Conservation (phyloP, 2,113 vertebrate species). For the Platichthys stellatus region DNA sequence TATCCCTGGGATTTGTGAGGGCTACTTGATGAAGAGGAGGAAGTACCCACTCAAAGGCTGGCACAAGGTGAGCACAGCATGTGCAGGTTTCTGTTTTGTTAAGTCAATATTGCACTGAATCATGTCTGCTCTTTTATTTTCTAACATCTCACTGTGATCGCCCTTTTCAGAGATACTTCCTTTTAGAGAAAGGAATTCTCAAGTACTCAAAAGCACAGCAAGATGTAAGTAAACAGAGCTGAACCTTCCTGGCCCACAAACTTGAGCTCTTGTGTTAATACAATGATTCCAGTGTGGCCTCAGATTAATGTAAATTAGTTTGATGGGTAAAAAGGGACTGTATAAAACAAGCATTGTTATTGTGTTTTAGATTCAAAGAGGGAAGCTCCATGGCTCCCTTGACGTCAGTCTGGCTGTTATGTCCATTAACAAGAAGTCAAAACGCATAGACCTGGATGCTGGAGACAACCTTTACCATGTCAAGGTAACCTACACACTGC, state of each 20-base stretch:
- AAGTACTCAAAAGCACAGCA: conserved; percentile 89
- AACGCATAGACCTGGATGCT: conserved; percentile 91
- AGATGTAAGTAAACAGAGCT: conserved; percentile 85
- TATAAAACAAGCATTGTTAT: background rate
- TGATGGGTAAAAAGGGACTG: background rate
- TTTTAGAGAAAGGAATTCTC: conserved; percentile 90
- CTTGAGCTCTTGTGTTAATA: background rate
- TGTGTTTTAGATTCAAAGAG: conserved; percentile 83
- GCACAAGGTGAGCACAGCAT: conserved; percentile 89
- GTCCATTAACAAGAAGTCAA: conserved; percentile 94
- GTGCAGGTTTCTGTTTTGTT: background rate
- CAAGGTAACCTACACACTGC: conserved; percentile 78
- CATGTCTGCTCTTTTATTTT: background rate
- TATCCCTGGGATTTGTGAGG: conserved; percentile 86
- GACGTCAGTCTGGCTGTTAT: conserved; percentile 91
- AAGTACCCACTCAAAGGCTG: conserved; percentile 97
- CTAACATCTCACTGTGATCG: background rate
- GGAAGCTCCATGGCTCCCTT: conserved; percentile 90
- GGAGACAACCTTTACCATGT: conserved; percentile 94
- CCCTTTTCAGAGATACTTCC: conserved; percentile 87
- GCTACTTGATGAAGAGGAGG: conserved; percentile 93
- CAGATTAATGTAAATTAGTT: background rate
- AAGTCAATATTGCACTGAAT: background rate
- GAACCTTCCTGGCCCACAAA: background rate
- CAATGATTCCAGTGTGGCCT: background rate